These are phyloP conservation scores for Leptopilina drosophilae DNA, from an alignment of 2,888 invertebrate species.

Conservation along the genomic window DNA sequence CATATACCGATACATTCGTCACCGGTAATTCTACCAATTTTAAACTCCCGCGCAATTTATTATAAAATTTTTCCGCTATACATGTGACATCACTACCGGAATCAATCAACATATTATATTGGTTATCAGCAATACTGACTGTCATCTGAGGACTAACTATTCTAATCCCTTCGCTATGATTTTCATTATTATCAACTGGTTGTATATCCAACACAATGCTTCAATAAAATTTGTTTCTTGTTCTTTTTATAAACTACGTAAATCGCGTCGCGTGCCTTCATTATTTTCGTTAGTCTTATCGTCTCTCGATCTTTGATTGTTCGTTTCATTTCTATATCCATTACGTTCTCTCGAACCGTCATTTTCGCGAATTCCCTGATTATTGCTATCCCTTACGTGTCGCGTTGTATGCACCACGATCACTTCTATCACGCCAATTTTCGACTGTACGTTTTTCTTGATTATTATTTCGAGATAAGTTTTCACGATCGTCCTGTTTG, in stretches of 20 bases:
- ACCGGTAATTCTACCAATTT: conserved; percentile 30
- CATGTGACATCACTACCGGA: conserved; percentile 43
- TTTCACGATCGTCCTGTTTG: not conserved
- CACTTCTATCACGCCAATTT: not conserved
- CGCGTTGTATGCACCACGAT: no score
- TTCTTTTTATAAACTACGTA: not conserved
- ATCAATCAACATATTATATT: conserved; percentile 2
- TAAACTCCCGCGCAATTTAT: conserved; percentile 36
- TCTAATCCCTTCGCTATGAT: not conserved
- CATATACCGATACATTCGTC: not conserved
- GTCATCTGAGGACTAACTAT: conserved; percentile 9
- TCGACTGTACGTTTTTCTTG: not conserved
- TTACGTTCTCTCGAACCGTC: not conserved
- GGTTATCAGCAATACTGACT: not conserved
- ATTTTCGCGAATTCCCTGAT: no score
- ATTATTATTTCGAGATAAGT: not conserved
- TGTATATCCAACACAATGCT: conserved; percentile 37
- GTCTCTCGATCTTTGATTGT: not conserved
- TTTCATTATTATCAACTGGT: not conserved
- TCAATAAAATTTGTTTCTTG: conserved; percentile 24
- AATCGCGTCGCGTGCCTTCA: no score
- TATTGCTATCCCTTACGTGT: not conserved
- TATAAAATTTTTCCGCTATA: conserved; percentile 25
- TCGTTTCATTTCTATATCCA: not conserved
- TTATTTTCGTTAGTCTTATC: no score